These are phyloP conservation scores for Actinemys pallida DNA, from an alignment of 2,113 vertebrate genomes.

Conservation along the genomic window DNA sequence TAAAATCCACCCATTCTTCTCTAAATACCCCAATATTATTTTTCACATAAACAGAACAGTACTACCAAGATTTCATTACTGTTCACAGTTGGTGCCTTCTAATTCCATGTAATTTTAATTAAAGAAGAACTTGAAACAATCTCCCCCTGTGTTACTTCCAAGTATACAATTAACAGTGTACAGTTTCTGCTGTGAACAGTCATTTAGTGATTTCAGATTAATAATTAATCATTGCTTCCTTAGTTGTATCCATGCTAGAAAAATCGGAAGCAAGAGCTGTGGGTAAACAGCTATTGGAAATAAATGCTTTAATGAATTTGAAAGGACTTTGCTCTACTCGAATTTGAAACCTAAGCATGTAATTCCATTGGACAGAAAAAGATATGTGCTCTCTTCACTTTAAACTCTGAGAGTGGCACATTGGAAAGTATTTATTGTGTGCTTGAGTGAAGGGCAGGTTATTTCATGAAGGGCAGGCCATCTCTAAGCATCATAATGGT, in stretches of 20 bases:
- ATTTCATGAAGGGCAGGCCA: neutral
- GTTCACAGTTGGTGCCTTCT: constrained; percentile 81
- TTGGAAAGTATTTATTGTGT: constrained; percentile 2
- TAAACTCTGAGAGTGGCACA: neutral
- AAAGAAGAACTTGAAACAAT: constrained; percentile 85
- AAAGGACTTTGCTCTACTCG: neutral
- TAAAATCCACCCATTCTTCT: constrained; percentile 3
- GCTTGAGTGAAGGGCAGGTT: neutral
- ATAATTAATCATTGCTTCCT: constrained; percentile 83
- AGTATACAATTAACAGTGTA: constrained; percentile 84
- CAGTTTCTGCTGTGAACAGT: constrained; percentile 82
- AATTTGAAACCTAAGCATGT: neutral
- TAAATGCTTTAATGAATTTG: neutral
- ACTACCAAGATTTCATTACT: constrained; percentile 80
- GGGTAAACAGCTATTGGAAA: constrained; percentile 32
- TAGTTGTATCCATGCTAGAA: constrained; percentile 44
- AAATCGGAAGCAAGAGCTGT: constrained; percentile 12
- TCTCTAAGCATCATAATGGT: constrained; percentile 1
- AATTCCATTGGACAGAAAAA: neutral
- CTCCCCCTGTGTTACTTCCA: constrained; percentile 82
- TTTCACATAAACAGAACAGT: constrained; percentile 75
- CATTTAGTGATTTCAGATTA: constrained; percentile 80
- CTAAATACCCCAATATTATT: constrained; percentile 54
- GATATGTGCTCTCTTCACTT: constrained; percentile 7
- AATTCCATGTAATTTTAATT: constrained; percentile 91